Evolutionary conservation across 2,113 vertebrate genomes (phyloP).

Genomic region (Ameiurus melas): DNA sequence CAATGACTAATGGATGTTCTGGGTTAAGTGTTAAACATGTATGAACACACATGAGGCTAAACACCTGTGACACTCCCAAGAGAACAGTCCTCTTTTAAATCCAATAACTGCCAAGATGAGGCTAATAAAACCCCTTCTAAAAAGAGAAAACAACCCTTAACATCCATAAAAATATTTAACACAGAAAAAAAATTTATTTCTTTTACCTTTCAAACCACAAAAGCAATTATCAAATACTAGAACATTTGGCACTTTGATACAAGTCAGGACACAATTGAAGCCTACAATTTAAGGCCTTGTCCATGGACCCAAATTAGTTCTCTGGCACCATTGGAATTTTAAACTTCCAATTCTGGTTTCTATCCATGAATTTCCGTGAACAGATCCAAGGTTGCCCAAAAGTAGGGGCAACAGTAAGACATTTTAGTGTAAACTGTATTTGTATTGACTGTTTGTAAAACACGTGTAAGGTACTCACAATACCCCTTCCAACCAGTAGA

Average conservation of each 20-base stretch:
- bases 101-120: slow-evolving; percentile 21
- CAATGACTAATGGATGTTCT: neutral
- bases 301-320: neutral
- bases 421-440: neutral
- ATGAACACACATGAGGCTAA: neutral
- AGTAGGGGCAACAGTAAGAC: no score
- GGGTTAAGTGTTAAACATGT: neutral
- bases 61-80: neutral
- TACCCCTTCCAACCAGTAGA: neutral
- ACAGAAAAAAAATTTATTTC: no score
- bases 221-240: neutral
- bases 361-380: no score
- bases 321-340: no score
- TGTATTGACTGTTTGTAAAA: neutral
- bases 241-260: neutral
- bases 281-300: neutral
- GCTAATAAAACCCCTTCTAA: no score
- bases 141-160: no score
- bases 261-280: neutral
- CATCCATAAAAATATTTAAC: no score
- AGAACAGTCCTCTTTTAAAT: slow-evolving; percentile 1
- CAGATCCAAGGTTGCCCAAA: no score
- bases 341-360: no score
- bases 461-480: neutral
- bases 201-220: no score